Base-by-base conservation (phyloP, 2,113 vertebrate genomes). In the Eclectus roratus region DNA sequence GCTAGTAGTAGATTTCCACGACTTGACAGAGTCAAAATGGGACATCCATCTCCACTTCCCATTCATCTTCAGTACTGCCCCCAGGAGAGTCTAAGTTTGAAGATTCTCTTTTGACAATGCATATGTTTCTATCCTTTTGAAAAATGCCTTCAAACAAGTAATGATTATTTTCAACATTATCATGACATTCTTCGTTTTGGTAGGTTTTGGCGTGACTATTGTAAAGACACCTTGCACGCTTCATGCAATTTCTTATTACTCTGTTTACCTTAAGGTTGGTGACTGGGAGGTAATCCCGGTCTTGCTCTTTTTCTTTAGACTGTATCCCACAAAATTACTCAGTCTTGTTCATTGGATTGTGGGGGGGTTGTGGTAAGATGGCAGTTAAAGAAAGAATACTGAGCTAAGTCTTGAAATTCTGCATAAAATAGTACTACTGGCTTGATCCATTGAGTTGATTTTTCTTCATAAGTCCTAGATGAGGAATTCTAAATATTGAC, bases 181-280 rank as follows among this genome's bases (percentile, higher is more conserved):
- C 31, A 25, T 24, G 53, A 4, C 9, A 21, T 80, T 64, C 31
- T 43, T 88, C 11, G 12, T 53, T 64, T 76, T 25, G n/a, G 50
- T 33, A 28, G 15, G 1, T 46, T 74, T 91, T 46, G 7, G 11
- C 69, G n/a, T 65, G 63, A 31, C 16, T 76, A 4, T 47, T 64
- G 11, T 41, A 56, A 47, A 31, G 28, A 53, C 5, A 5, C n/a
- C 23, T 68, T 55, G 7, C 23, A 19, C 0, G 0, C 31, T 68
- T 73, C 23, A 5, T 56, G 19, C 17, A 23, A 14, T 73, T 77
- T 39, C 25, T 53, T 29, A 15, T 13, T 47, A 10, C 10, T 77
- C 39, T 49, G 10, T 49, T n/a, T 88, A 3, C 21, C 5, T 29
- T 43, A n/a, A 28, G 9, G 6, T 29, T 58, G 31, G 6, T 85